Evolutionary conservation across 2,888 invertebrate species (phyloP).

Genomic region (Drepana falcataria): DNA sequence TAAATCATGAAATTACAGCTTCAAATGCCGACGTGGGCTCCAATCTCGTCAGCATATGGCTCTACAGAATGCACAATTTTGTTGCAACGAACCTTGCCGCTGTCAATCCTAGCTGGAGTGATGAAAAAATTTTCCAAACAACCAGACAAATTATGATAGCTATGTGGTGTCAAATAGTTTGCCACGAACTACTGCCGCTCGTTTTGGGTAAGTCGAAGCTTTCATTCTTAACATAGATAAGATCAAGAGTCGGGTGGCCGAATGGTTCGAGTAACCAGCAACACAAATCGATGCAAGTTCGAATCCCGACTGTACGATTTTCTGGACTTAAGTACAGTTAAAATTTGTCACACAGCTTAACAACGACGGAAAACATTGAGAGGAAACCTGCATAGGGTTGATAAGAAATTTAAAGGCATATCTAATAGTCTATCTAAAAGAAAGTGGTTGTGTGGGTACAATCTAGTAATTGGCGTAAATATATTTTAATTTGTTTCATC

Average conservation of each 20-base stretch:
- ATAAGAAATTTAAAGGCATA: no score
- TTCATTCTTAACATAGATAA: neutral
- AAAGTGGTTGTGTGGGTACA: no score
- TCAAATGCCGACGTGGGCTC: constrained; percentile 7
- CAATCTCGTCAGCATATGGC: constrained; percentile 32
- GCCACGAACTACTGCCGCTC: constrained; percentile 30
- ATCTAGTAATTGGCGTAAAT: no score
- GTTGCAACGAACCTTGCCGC: constrained; percentile 23
- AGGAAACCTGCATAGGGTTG: no score
- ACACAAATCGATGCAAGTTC: no score
- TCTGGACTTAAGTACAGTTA: no score
- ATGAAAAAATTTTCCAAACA: constrained; percentile 28
- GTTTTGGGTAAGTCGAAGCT: constrained; percentile 31
- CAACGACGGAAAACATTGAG: no score
- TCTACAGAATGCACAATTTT: constrained; percentile 34
- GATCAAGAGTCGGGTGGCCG: no score
- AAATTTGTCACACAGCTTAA: no score
- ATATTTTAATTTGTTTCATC: neutral
- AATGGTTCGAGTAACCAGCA: no score
- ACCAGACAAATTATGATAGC: constrained; percentile 37
- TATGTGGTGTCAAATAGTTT: constrained; percentile 26
- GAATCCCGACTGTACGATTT: no score
- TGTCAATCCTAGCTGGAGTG: constrained; percentile 39
- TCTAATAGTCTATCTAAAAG: no score
- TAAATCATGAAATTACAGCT: constrained; percentile 5